Conservation (phyloP, 2,888 invertebrate species). For the Eupeodes latifasciatus region DNA sequence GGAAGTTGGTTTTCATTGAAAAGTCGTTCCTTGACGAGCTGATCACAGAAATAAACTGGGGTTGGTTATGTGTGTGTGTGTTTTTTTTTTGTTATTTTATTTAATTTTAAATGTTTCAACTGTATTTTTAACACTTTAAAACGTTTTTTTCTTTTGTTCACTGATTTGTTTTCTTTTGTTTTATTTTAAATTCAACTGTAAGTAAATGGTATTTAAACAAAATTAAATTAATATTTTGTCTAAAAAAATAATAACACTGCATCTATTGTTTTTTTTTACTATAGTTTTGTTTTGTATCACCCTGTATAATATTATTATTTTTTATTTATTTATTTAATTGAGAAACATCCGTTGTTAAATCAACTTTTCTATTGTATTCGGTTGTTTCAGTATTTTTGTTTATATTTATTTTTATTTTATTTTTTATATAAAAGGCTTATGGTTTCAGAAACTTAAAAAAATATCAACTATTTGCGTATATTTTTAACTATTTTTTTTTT, state of each 20-base stretch:
- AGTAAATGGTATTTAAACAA: conserved; percentile 77
- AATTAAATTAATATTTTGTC: conserved; percentile 76
- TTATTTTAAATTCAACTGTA: conserved; percentile 72
- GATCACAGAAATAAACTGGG: conserved; percentile 82
- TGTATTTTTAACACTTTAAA: conserved; percentile 55
- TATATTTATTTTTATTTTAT: conserved; percentile 15
- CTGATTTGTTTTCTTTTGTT: conserved; percentile 35
- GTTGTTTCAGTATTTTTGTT: conserved; percentile 66
- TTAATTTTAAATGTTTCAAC: conserved; percentile 57
- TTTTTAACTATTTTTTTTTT: conserved; percentile 75
- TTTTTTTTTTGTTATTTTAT: neutral
- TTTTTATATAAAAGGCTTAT: conserved; percentile 58
- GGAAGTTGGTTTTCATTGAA: conserved; percentile 54
- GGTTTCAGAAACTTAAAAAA: conserved; percentile 75
- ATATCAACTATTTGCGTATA: conserved; percentile 76
- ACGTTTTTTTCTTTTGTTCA: conserved; percentile 53
- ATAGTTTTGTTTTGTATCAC: conserved; percentile 75
- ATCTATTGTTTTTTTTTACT: conserved; percentile 70
- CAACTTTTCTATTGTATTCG: conserved; percentile 67
- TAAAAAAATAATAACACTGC: conserved; percentile 65
- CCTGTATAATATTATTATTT: conserved; percentile 76
- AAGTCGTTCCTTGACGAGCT: conserved; percentile 65
- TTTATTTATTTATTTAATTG: conserved; percentile 31
- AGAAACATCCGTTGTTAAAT: conserved; percentile 55
- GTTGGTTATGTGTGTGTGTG: conserved; percentile 67